Base-by-base conservation (phyloP, 2,888 invertebrate genomes). In the Oscheius sp. region DNA sequence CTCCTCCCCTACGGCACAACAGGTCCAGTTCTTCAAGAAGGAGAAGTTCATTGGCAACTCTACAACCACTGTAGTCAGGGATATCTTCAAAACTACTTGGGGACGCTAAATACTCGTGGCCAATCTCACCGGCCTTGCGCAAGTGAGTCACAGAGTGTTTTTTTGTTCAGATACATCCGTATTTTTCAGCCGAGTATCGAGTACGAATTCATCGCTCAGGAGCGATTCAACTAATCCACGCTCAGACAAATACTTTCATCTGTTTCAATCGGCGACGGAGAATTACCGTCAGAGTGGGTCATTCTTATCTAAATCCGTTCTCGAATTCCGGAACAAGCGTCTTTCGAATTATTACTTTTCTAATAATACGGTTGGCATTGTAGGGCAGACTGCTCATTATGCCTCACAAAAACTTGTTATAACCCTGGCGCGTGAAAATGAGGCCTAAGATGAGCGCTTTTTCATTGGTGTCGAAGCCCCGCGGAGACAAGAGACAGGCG, bases 121-220 rank as follows among this genome's bases (percentile, higher is more conserved):
- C 42, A 57, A 46, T 53, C 58, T 20, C 66, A 75, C 39, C 58
- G 61, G 2, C 64, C 69, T 29, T 77, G 77, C 64, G 50, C 73
- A 0, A 73, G 77, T 77, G 31, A 73, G 73, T 69, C 20, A 20
- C 27, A n/a, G n/a, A n/a, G n/a, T 61, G 15, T 29, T 25, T 52
- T 52, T 5, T 31, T 1, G 29, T 20, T 17, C 29, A 29, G n/a
- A 55, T 10, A 61, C 37, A 25, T 20, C 15, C 15, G 20, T n/a
- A n/a, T n/a, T n/a, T 65, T 76, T 52, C 64, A 77, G 76, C 76
- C 17, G 76, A 76, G 25, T 76, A 71, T 68, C 70, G 69, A 20
- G 69, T 75, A 0, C 37, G 67, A 45, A 70, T 70, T 0, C 68
- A 70, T 29, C 67, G 69, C 65, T 63, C 61, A 17, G 75, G 75